Base-by-base conservation (phyloP, 1,140 invertebrate genomes). In the Drosophila quadrilineata region DNA sequence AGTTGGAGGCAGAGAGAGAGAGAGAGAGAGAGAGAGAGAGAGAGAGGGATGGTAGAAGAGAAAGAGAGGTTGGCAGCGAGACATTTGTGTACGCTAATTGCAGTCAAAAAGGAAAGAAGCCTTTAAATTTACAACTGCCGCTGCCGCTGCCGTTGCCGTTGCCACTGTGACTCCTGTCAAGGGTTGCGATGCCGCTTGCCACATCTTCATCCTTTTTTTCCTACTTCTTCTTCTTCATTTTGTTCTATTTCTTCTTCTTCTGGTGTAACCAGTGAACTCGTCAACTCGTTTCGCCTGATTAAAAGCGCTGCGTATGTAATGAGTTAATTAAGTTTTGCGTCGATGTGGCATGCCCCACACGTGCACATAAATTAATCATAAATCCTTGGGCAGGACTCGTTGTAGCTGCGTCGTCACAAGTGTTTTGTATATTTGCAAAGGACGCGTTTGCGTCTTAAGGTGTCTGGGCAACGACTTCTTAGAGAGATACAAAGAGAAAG, bases 241-340 rank as follows among this genome's bases (percentile, higher is more conserved):
- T n/a, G n/a, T n/a, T n/a, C 46, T 45, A 63, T 65, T 71, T 63
- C 67, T 45, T 43, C 38, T 59, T 52, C 52, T 56, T 43, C 62
- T 28, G 54, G 14, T 33, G 29, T 14, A n/a, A n/a, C n/a, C n/a
- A n/a, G n/a, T n/a, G n/a, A n/a, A n/a, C 71, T 45, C 77, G 67
- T 65, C 76, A 70, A 54, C 76, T 82, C 72, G 75, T 82, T 82
- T 64, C n/a, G 75, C 45, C 74, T 84, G 79, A 85, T 85, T 79
- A 84, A 84, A 85, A 79, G 70, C 63, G 66, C n/a, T 79, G 79
- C 71, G 80, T 80, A 80, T 80, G 75, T 88, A 88, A 88, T 88
- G 86, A 88, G 86, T 88, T 88, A 88, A 88, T 88, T 88, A 88
- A 88, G 86, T 75, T 88, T 77, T 82, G 82, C 68, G 9, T 6